Base-by-base conservation (phyloP, 2,797 vertebrate genomes). In the Gymnodraco acuticeps region DNA sequence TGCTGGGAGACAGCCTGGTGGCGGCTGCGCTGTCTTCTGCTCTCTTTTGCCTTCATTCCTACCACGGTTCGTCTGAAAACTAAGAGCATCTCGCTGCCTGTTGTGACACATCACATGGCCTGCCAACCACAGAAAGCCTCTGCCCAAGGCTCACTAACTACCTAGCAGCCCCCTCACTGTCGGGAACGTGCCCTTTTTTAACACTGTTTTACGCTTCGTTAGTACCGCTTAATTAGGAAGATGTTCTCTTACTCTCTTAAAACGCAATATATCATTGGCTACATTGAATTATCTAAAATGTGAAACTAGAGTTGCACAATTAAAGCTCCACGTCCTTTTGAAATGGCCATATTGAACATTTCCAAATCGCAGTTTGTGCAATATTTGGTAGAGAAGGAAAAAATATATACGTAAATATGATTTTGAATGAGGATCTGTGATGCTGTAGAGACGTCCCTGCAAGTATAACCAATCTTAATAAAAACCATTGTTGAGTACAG, bases 101-200 rank as follows among this genome's bases (percentile, higher is more conserved):
- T 81, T 89, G 84, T 83, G 87, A 90, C 83, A 87, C 79, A 89
- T 93, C 91, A 88, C 87, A 91, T 83, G 80, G 84, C 64, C 77
- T 75, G 78, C 70, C 82, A 85, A 86, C 83, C 78, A 75, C 78
- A 83, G 83, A 83, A 65, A 79, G 83, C 81, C 80, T 81, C 73
- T 52, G 82, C 87, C 78, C 51, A 75, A 75, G 84, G 84, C 87
- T 89, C 86, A 87, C 81, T 78, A 88, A 73, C 77, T 68, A 87
- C 74, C 78, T 83, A 82, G 62, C 69, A 74, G 75, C 76, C 86
- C 66, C 76, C 65, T 70, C 78, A 77, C 61, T 75, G 76, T 68
- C 52, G 60, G 72, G 70, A 71, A 77, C 10, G 27, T 54, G 48
- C 46, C 70, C 19, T 27, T 58, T 56, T 69, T 64, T 47, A 55